A percentile compares a stretch with the other conserved stretches of the same genome.
Evolutionary conservation across 1,140 invertebrate species (phyloP).

Genomic region (Mycetomoellerius zeteki): DNA sequence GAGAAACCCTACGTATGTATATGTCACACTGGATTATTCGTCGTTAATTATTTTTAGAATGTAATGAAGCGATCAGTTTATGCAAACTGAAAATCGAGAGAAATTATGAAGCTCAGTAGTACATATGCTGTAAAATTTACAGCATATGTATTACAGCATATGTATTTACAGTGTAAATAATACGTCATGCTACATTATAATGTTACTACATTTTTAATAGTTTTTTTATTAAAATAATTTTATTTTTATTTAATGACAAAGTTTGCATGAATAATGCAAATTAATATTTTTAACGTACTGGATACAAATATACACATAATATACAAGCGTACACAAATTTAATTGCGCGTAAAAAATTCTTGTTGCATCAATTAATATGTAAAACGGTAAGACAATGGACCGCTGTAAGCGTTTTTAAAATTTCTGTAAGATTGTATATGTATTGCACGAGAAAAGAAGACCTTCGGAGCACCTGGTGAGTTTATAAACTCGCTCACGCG

Average conservation of each 20-base stretch:
- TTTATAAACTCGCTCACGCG: slow-evolving; percentile 44
- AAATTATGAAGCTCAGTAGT: background rate
- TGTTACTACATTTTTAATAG: slow-evolving; percentile 8
- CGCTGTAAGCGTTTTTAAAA: background rate
- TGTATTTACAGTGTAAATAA: background rate
- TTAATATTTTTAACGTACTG: background rate
- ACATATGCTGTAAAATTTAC: background rate
- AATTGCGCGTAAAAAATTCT: background rate
- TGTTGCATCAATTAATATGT: background rate
- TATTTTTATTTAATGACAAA: background rate
- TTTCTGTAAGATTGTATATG: background rate
- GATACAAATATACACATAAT: background rate
- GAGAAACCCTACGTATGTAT: slow-evolving; percentile 25
- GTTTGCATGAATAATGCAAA: background rate
- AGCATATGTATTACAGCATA: too few species aligned
- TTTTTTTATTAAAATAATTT: background rate
- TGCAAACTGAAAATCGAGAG: background rate
- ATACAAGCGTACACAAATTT: background rate
- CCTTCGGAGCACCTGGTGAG: slow-evolving; percentile 32
- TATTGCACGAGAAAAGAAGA: slow-evolving; percentile 14
- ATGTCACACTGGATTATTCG: slow-evolving; percentile 4
- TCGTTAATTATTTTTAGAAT: background rate
- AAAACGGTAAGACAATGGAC: background rate
- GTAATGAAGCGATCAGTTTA: slow-evolving; percentile 12
- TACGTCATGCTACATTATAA: background rate